Percentiles rank a stretch among this genome's conserved stretches.
Conservation (phyloP, 2,888 invertebrate species). For the Papilio gigon region DNA sequence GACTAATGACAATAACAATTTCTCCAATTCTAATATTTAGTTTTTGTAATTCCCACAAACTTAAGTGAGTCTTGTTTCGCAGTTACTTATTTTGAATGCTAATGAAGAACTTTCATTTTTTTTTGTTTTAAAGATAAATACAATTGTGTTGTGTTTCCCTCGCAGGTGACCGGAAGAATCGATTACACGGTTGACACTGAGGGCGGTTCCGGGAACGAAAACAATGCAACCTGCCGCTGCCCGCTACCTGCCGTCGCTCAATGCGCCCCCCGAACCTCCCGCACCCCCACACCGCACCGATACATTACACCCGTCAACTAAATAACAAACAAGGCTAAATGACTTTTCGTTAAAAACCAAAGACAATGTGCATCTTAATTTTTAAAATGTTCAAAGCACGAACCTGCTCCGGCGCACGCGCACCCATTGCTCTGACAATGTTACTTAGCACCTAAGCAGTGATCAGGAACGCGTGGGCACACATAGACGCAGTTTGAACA, state of each 20-base stretch:
- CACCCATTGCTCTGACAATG: not conserved
- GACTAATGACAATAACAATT: not conserved
- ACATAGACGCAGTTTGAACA: not conserved
- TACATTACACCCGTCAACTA: not conserved
- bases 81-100: conserved; percentile 6
- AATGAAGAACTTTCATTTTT: conserved; percentile 16
- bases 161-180: conserved; percentile 37
- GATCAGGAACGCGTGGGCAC: not conserved
- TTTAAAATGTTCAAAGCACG: not conserved
- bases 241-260: not conserved
- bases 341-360: not conserved
- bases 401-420: too few relatives aligned
- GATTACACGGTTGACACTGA: conserved; percentile 24
- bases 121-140: conserved; percentile 11
- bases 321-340: not conserved
- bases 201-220: conserved; percentile 30
- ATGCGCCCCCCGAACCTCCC: too few relatives aligned
- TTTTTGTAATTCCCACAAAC: conserved; percentile 2
- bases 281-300: not conserved
- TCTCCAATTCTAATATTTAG: not conserved
- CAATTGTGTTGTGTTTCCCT: conserved; percentile 22
- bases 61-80: not conserved
- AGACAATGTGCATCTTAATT: not conserved
- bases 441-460: not conserved
- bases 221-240: conserved; percentile 20